These are phyloP conservation scores for Muscicapa comitata DNA, from an alignment of 2,797 vertebrate genomes.

Conservation along the genomic window DNA sequence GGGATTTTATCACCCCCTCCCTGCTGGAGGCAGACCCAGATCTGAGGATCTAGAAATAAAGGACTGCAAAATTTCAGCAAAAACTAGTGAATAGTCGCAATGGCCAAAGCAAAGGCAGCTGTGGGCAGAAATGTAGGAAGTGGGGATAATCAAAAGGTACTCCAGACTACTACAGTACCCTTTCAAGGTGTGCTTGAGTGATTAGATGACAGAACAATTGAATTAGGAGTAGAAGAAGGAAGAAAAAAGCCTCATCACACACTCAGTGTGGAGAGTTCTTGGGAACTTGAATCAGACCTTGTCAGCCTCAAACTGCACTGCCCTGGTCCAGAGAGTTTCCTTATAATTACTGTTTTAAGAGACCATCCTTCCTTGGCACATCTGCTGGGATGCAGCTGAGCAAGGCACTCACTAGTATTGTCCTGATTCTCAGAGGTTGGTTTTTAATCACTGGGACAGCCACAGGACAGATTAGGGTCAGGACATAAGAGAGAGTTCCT, in stretches of 20 bases:
- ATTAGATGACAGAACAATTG: neutral
- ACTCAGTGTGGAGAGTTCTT: neutral
- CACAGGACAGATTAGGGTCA: neutral
- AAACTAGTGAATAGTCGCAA: neutral
- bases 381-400: neutral
- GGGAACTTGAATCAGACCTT: fast-evolving
- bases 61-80: neutral
- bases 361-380: neutral
- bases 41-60: neutral
- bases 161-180: neutral
- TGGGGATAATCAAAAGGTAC: neutral
- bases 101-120: neutral
- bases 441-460: neutral
- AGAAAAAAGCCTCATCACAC: neutral
- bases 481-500: neutral
- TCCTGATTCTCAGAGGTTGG: neutral
- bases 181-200: neutral
- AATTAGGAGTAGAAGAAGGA: neutral
- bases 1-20: neutral
- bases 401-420: fast-evolving
- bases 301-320: neutral
- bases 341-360: neutral
- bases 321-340: neutral
- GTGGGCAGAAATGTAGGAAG: neutral
- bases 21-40: neutral